Conservation (phyloP, 1,140 invertebrate genomes). For the Latrodectus geometricus region DNA sequence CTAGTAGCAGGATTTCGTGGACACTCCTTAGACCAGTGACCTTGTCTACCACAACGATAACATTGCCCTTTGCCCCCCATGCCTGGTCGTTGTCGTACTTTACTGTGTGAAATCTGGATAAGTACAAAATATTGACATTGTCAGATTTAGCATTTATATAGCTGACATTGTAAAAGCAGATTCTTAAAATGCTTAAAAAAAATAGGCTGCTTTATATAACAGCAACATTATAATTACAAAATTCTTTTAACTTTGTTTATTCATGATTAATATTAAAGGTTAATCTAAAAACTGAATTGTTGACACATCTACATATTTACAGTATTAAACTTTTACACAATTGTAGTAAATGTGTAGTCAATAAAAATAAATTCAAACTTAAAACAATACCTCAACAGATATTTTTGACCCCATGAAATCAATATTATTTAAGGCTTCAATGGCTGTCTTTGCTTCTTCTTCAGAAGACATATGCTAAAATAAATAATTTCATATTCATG, state of each 20-base stretch:
- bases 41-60: slow-evolving; percentile 91
- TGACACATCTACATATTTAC: too few relatives aligned
- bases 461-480: slow-evolving; percentile 91
- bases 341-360: too few relatives aligned
- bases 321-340: too few relatives aligned
- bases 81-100: slow-evolving; percentile 89
- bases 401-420: slow-evolving; percentile 88
- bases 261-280: too few relatives aligned
- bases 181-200: too few relatives aligned
- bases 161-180: too few relatives aligned
- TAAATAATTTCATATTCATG: slow-evolving; percentile 5
- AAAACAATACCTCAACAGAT: slow-evolving; percentile 83
- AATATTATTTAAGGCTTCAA: slow-evolving; percentile 90
- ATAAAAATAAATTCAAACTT: neutral
- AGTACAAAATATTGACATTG: slow-evolving; percentile 63
- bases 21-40: slow-evolving; percentile 81
- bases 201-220: too few relatives aligned
- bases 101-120: slow-evolving; percentile 90
- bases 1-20: slow-evolving; percentile 51
- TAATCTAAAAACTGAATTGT: too few relatives aligned
- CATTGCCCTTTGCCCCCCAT: slow-evolving; percentile 96
- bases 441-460: slow-evolving; percentile 88
- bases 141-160: too few relatives aligned
- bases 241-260: too few relatives aligned
- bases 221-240: too few relatives aligned